Conservation (phyloP, 2,797 vertebrate genomes). For the Danio jaintianensis region DNA sequence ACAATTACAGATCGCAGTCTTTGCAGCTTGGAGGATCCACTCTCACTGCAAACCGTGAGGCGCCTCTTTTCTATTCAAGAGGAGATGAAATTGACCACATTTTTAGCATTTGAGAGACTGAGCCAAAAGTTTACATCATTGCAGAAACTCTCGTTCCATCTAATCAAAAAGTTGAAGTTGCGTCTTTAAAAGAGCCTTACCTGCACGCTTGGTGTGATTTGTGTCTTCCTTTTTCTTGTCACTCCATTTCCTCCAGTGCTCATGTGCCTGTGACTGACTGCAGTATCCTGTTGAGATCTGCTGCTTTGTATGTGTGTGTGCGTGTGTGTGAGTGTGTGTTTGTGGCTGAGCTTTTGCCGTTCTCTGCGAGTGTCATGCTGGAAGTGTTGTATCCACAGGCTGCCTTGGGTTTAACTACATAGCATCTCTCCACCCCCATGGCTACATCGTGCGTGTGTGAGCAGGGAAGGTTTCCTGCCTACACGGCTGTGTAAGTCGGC, state of each 20-base stretch:
- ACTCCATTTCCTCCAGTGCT: constrained; percentile 49
- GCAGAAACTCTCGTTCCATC: background rate
- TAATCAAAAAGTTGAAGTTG: background rate
- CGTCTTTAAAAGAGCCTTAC: constrained; percentile 67
- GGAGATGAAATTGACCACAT: constrained; percentile 19
- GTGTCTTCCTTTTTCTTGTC: constrained; percentile 72
- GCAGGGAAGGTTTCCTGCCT: constrained; percentile 62
- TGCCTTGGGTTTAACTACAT: constrained; percentile 70
- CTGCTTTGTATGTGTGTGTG: constrained; percentile 46
- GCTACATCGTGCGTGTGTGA: constrained; percentile 62
- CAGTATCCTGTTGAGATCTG: constrained; percentile 63
- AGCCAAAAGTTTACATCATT: constrained; percentile 28
- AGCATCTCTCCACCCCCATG: constrained; percentile 69
- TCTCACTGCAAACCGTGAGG: constrained; percentile 16
- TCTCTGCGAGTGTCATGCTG: constrained; percentile 60
- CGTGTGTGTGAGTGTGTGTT: constrained; percentile 36
- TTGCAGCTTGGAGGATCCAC: constrained; percentile 52
- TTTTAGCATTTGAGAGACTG: background rate
- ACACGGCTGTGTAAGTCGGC: constrained; percentile 56
- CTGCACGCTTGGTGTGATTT: constrained; percentile 78
- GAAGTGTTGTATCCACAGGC: constrained; percentile 66
- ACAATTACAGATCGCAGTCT: constrained; percentile 62
- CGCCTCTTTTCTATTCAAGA: constrained; percentile 12
- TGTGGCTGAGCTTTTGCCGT: constrained; percentile 55
- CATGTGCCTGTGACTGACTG: constrained; percentile 58